Evolutionary conservation across 2,113 vertebrate genomes (phyloP), one percentile per base, ranked within the genome.

Genomic region (Lontra canadensis): DNA sequence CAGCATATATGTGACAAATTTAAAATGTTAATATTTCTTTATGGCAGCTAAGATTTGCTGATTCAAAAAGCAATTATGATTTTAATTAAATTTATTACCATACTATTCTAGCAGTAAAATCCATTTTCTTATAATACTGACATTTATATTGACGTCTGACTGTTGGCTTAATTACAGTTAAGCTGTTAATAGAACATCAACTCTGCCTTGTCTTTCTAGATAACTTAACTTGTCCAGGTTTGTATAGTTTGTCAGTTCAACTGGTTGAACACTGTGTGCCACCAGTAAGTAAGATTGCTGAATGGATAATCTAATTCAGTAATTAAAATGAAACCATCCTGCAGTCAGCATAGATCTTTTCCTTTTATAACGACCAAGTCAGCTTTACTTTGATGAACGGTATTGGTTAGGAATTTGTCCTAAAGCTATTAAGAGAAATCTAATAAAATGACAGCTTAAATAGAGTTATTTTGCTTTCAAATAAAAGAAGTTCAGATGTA

Each of bases 31-130:
- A 59, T 94, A 94, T 88, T 91, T 97, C 91, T 83, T 95, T 74
- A 69, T 44, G 34, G 65, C n/a, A 90, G 42, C 15, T 92, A 67
- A 89, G 65, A 92, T 96, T 94, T 96, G 85, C 80, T 96, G 90
- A 92, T 92, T 97, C 67, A 92, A 92, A 95, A 97, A 90, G 57
- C 57, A 95, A 96, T 96, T 84, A 90, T 9, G 87, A 63, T 90
- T 88, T 31, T 97, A 96, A 97, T 96, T 93, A 97, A 97, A 90
- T 94, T 67, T 88, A 95, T 92, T 92, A 61, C 20, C 69, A 82
- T 52, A 39, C 7, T 94, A 57, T 96, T 94, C 63, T 69, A 93
- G 69, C 21, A 96, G 49, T 25, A 79, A 79, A 97, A 94, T 97
- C 39, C 63, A 89, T 85, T 94, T 96, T 67, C 86, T 96, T 73